Evolutionary conservation across 2,888 invertebrate genomes (phyloP).

Genomic region (Pachycephus smyrnensis): DNA sequence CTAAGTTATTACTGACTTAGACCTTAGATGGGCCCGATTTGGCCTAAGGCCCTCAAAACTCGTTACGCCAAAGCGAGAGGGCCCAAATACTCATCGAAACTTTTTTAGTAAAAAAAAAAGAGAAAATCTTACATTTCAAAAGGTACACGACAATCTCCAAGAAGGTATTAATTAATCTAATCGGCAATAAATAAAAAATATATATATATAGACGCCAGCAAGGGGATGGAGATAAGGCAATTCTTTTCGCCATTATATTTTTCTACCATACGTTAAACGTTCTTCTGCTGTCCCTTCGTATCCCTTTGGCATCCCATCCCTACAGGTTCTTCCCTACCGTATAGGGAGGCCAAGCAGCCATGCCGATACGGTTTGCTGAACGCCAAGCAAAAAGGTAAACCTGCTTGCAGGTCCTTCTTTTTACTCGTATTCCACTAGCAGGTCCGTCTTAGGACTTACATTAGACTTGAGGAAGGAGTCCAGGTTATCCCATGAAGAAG

Average conservation of each 20-base stretch:
- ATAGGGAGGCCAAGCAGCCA: slow-evolving; percentile 43
- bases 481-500: background rate
- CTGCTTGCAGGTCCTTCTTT: slow-evolving; percentile 33
- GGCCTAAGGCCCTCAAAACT: slow-evolving; percentile 46
- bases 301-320: background rate
- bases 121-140: background rate
- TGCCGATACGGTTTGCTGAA: slow-evolving; percentile 45
- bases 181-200: background rate
- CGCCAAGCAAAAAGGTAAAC: slow-evolving; percentile 49
- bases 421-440: slow-evolving; percentile 19
- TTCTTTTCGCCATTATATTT: background rate
- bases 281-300: background rate
- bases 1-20: slow-evolving; percentile 53
- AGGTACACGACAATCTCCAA: slow-evolving; percentile 13
- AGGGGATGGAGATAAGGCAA: background rate
- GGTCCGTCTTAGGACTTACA: slow-evolving; percentile 6
- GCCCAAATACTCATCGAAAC: background rate
- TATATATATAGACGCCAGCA: background rate
- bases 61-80: slow-evolving; percentile 39
- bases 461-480: background rate
- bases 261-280: background rate
- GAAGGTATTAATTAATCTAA: slow-evolving; percentile 17
- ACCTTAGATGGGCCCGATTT: slow-evolving; percentile 28
- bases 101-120: background rate
- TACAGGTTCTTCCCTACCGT: slow-evolving; percentile 19